Conservation (phyloP, 1,140 invertebrate genomes). For the Conus ventricosus region DNA sequence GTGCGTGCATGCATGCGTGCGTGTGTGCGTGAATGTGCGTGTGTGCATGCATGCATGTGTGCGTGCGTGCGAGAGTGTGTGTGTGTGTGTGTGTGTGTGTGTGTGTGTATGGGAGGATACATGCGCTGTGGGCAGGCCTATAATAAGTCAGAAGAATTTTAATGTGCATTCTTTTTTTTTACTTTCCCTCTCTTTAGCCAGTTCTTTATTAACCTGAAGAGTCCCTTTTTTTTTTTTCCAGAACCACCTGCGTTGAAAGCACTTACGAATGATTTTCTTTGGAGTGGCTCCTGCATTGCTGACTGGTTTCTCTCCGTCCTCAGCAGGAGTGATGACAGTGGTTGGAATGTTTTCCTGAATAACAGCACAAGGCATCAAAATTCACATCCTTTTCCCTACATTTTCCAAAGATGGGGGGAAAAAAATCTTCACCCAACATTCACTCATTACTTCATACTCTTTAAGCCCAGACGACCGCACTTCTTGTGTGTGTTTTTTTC, state of each 20-base stretch:
- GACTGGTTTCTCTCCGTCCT: slow-evolving; percentile 27
- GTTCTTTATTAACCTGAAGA: too few relatives aligned
- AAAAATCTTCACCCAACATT: not conserved
- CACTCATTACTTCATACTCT: not conserved
- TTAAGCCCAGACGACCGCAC: too few relatives aligned
- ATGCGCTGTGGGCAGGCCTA: too few relatives aligned
- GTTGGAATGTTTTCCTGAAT: slow-evolving; percentile 58
- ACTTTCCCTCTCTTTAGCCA: too few relatives aligned
- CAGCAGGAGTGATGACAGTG: slow-evolving; percentile 44
- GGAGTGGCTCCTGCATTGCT: slow-evolving; percentile 30
- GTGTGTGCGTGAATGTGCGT: not conserved
- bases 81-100: slow-evolving; percentile 2
- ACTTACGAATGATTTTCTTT: slow-evolving; percentile 51
- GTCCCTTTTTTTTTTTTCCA: too few relatives aligned
- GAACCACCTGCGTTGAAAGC: too few relatives aligned
- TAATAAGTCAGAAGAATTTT: too few relatives aligned
- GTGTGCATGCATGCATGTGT: not conserved
- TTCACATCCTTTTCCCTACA: not conserved
- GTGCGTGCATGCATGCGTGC: too few relatives aligned
- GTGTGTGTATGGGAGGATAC: not conserved
- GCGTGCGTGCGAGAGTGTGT: not conserved
- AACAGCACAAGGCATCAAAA: not conserved
- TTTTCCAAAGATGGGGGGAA: not conserved
- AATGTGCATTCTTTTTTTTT: too few relatives aligned
- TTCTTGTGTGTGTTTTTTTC: too few relatives aligned